These are phyloP conservation scores for Pachycephus smyrnensis DNA, from an alignment of 2,888 invertebrate species.

Conservation along the genomic window DNA sequence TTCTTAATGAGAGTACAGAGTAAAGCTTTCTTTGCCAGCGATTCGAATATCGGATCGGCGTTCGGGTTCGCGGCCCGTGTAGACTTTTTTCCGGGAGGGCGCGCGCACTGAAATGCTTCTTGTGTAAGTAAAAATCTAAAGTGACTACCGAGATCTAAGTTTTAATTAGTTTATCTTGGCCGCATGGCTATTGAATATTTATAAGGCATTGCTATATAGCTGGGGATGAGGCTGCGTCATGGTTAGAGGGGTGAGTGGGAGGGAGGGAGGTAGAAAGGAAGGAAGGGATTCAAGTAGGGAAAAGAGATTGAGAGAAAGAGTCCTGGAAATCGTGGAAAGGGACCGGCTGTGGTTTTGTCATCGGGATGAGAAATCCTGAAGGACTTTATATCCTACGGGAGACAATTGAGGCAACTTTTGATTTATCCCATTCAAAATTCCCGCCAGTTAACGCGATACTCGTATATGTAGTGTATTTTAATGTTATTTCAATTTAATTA, in stretches of 20 bases:
- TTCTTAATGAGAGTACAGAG: slow-evolving; percentile 67
- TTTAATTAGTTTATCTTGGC: slow-evolving; percentile 68
- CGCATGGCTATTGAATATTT: slow-evolving; percentile 68
- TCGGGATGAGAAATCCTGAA: neutral
- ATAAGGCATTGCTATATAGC: slow-evolving; percentile 57
- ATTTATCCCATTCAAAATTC: neutral
- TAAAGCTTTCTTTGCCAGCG: slow-evolving; percentile 64
- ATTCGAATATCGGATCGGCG: slow-evolving; percentile 51
- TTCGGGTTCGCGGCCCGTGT: slow-evolving; percentile 52
- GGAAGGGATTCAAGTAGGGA: slow-evolving; percentile 20
- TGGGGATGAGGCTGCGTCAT: slow-evolving; percentile 7
- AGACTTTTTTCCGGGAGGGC: slow-evolving; percentile 56
- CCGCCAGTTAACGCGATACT: neutral
- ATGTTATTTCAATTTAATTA: neutral
- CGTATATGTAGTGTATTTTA: neutral
- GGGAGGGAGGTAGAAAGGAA: slow-evolving; percentile 28
- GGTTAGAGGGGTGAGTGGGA: slow-evolving; percentile 32
- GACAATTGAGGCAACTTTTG: neutral
- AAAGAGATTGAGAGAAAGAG: slow-evolving; percentile 26
- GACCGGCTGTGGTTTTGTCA: slow-evolving; percentile 8
- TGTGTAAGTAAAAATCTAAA: slow-evolving; percentile 68
- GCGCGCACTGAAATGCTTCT: slow-evolving; percentile 65
- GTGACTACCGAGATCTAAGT: slow-evolving; percentile 68
- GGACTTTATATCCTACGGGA: neutral
- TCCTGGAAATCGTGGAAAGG: slow-evolving; percentile 7